These are phyloP conservation scores for Sebastes fasciatus DNA, from an alignment of 2,113 vertebrate species.

Conservation along the genomic window DNA sequence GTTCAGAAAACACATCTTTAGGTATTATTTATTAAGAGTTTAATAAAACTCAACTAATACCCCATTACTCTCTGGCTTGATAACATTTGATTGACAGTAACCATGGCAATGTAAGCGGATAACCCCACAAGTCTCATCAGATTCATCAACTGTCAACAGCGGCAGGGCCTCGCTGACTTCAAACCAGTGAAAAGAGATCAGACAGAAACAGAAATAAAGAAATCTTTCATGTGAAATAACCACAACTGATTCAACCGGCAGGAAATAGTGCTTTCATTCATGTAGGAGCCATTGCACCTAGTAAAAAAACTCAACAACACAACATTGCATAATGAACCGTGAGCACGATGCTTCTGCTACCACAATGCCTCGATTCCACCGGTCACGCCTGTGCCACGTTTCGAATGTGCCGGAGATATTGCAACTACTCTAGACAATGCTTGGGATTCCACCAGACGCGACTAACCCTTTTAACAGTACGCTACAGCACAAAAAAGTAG, in stretches of 20 bases:
- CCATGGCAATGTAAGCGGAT: background rate
- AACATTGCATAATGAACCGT: background rate
- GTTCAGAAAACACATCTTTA: background rate
- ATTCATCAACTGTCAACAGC: background rate
- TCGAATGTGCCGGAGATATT: too few species aligned
- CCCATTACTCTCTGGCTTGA: background rate
- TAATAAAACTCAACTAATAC: background rate
- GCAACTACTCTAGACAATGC: too few species aligned
- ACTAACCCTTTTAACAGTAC: background rate
- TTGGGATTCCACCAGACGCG: too few species aligned
- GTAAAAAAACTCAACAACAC: background rate
- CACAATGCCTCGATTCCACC: background rate
- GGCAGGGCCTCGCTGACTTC: background rate
- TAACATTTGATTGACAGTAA: background rate
- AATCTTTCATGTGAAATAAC: background rate
- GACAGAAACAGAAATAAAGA: conserved; percentile 5
- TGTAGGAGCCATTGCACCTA: too few species aligned
- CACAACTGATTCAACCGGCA: background rate
- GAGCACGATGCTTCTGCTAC: background rate
- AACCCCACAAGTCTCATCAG: background rate
- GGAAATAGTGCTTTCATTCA: background rate
- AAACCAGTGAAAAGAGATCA: background rate
- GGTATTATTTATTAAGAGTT: background rate
- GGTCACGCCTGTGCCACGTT: too few species aligned
- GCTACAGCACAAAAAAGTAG: too few species aligned